Evolutionary conservation across 2,113 vertebrate genomes (phyloP).

Genomic region (Eretmochelys imbricata): DNA sequence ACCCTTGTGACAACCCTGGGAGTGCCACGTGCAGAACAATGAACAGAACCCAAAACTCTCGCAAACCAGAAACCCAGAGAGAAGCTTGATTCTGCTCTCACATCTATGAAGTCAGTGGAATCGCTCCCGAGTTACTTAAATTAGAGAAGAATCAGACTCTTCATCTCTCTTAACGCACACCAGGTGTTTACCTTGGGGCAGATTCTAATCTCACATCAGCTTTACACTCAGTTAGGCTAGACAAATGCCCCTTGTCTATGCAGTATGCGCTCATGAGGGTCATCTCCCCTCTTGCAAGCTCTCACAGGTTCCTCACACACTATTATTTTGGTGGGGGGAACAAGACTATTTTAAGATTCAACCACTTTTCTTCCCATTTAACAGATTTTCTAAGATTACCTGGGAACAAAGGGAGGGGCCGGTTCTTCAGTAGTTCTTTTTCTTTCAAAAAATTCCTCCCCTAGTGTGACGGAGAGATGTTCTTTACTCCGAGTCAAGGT

Average conservation of each 20-base stretch:
- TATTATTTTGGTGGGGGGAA: background rate
- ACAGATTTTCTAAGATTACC: background rate
- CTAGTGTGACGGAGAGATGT: conserved; percentile 61
- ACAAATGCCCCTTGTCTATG: background rate
- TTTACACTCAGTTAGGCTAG: no score
- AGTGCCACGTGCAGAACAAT: background rate
- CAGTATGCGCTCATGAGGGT: background rate
- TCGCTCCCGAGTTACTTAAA: background rate
- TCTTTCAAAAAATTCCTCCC: conserved; percentile 61
- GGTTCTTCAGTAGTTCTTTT: background rate
- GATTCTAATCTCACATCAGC: background rate
- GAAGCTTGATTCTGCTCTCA: background rate
- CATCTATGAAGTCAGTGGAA: background rate
- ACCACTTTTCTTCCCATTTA: background rate
- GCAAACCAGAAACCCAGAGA: background rate
- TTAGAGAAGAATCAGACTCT: background rate
- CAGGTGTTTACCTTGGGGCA: background rate
- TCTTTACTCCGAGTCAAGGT: conserved; percentile 44
- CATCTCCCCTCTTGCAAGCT: background rate
- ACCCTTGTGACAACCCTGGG: background rate
- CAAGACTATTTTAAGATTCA: background rate
- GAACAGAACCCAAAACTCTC: background rate
- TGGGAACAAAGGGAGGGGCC: background rate
- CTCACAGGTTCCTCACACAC: background rate
- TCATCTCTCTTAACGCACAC: background rate